Evolutionary conservation across 1,140 invertebrate genomes (phyloP).

Genomic region (Macrosteles quadrilineatus): DNA sequence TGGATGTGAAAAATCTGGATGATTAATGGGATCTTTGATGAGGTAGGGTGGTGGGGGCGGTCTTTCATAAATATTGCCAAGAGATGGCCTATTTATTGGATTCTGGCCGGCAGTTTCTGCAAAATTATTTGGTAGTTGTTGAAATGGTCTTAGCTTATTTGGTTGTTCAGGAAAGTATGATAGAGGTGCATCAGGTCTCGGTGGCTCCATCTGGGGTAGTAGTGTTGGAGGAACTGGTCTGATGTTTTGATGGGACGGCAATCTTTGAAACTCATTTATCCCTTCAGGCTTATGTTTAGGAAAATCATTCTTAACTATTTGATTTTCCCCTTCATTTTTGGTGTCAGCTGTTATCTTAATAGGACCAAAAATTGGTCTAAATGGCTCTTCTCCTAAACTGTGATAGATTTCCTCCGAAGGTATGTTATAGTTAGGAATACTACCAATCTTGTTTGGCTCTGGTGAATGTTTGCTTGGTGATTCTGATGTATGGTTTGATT

Average conservation of each 20-base stretch:
- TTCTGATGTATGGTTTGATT: no score
- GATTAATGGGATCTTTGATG: background rate
- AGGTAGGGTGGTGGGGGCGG: background rate
- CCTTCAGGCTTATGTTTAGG: background rate
- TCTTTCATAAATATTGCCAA: constrained; percentile 1
- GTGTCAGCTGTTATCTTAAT: background rate
- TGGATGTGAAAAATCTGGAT: background rate
- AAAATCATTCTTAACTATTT: constrained; percentile 1
- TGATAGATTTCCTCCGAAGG: constrained; percentile 2
- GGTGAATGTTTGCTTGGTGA: background rate
- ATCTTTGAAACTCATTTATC: constrained; percentile 6
- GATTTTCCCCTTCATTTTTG: constrained; percentile 15
- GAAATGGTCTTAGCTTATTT: background rate
- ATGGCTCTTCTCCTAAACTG: constrained; percentile 41
- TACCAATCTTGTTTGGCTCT: background rate
- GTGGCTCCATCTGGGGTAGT: constrained; percentile 19
- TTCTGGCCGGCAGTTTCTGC: background rate
- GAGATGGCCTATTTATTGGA: background rate
- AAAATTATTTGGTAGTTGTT: constrained; percentile 6
- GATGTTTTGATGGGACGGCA: constrained; percentile 10
- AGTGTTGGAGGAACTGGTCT: background rate
- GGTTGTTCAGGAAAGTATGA: constrained; percentile 21
- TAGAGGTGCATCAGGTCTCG: constrained; percentile 19
- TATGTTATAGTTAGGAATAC: constrained; percentile 21
- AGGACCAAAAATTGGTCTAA: constrained; percentile 46